Conservation (phyloP, 2,113 vertebrate species). For the Mastomys natalensis region DNA sequence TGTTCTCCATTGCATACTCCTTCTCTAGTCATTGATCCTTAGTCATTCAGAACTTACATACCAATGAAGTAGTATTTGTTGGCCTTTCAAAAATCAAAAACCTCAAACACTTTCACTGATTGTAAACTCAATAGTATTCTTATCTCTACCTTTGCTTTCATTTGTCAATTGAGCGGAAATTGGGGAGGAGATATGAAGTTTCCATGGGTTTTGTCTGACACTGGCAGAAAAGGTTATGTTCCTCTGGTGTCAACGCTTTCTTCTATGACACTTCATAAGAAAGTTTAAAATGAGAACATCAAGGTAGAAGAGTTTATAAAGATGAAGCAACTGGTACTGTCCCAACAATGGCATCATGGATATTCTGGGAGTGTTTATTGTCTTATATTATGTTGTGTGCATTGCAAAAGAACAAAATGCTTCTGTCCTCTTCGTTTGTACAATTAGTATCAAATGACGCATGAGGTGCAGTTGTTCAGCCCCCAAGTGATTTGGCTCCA, state of each 20-base stretch:
- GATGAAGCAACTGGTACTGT: constrained; percentile 64
- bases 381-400: constrained; percentile 28
- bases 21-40: not conserved
- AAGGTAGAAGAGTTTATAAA: constrained; percentile 15
- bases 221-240: not conserved
- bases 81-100: not conserved
- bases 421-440: constrained; percentile 58
- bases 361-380: constrained; percentile 55
- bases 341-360: constrained; percentile 50
- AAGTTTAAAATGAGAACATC: constrained; percentile 49
- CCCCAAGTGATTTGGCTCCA: constrained; percentile 71
- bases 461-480: constrained; percentile 57
- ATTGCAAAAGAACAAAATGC: constrained; percentile 62
- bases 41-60: not conserved
- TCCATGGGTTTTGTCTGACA: not conserved
- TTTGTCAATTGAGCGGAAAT: not conserved
- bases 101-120: not conserved
- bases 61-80: not conserved
- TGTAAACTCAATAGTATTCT: not conserved
- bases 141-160: not conserved
- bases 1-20: not conserved
- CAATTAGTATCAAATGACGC: constrained; percentile 72
- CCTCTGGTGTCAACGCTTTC: not conserved
- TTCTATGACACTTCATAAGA: not conserved
- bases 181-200: not conserved